Evolutionary conservation across 1,140 invertebrate species (phyloP).

Genomic region (Drosophila nigrodunni): DNA sequence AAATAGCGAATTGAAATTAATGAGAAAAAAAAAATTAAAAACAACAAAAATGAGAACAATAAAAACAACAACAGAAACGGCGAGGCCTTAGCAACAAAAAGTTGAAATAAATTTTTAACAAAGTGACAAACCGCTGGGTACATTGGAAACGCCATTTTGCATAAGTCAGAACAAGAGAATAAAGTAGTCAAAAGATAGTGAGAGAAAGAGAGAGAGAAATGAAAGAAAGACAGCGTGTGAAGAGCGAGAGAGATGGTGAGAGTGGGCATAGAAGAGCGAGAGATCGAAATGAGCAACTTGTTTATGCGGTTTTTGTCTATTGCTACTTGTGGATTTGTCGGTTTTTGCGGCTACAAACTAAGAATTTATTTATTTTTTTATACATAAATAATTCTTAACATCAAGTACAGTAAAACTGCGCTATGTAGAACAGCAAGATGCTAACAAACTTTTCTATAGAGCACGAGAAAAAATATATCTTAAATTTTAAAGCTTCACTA

Average conservation of each 20-base stretch:
- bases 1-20: slow-evolving; percentile 56
- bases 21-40: slow-evolving; percentile 39
- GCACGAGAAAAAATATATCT: too few species aligned
- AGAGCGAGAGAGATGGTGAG: neutral
- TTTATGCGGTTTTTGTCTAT: neutral
- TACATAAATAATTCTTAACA: neutral
- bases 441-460: neutral
- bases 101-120: slow-evolving; percentile 34
- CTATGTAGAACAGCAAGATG: neutral
- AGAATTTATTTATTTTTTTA: slow-evolving; percentile 5
- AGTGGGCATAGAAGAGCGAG: neutral
- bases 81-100: slow-evolving; percentile 45
- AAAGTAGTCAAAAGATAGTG: neutral
- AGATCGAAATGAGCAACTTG: neutral
- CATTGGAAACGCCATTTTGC: slow-evolving; percentile 49
- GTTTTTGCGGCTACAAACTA: neutral
- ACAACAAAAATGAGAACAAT: slow-evolving; percentile 6
- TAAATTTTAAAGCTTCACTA: too few species aligned
- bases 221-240: neutral
- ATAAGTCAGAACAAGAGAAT: slow-evolving; percentile 10
- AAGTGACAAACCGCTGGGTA: slow-evolving; percentile 15
- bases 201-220: neutral
- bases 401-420: neutral
- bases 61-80: slow-evolving; percentile 6
- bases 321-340: slow-evolving; percentile 11